A percentile compares a stretch with the other conserved stretches of the same genome.
phyloP scores from a whole-genome alignment of 2,888 invertebrate genomes.

The Spodoptera exigua region DNA sequence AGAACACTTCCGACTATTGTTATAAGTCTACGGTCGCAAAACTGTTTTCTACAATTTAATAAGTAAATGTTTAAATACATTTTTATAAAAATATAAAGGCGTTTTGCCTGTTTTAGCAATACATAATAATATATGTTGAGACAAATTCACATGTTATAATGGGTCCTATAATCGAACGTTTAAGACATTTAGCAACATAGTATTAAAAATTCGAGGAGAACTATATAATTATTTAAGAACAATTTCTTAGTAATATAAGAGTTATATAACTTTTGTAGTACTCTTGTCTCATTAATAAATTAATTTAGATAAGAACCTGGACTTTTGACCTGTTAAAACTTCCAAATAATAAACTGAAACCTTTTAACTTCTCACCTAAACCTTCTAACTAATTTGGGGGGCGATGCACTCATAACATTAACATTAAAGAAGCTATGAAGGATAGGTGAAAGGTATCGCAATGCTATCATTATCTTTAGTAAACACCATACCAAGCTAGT shows the following conservation, averaged over 20 bases:
- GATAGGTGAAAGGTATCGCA: conserved; percentile 4
- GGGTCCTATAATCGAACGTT: conserved; percentile 34
- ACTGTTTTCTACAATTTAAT: conserved; percentile 37
- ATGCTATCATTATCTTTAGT: conserved; percentile 12
- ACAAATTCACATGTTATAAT: conserved; percentile 36
- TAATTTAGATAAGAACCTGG: conserved; percentile 52
- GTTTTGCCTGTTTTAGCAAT: conserved; percentile 45
- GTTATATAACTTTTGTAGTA: conserved; percentile 60
- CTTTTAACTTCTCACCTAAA: no score
- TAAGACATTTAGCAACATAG: conserved; percentile 44
- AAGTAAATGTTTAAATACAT: conserved; percentile 27
- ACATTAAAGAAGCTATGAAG: conserved; percentile 3
- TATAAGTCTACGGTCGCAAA: conserved; percentile 34
- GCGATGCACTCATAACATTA: conserved; percentile 15
- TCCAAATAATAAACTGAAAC: not conserved
- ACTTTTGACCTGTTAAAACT: conserved; percentile 11
- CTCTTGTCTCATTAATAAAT: conserved; percentile 64
- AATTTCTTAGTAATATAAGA: conserved; percentile 60
- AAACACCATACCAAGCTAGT: conserved; percentile 11
- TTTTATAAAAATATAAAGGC: conserved; percentile 53
- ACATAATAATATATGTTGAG: conserved; percentile 36
- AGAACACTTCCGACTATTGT: conserved; percentile 25
- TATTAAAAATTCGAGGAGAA: conserved; percentile 51
- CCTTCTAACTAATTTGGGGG: not conserved
- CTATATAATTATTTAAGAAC: conserved; percentile 61